Evolutionary conservation across 2,113 vertebrate species (phyloP).

Genomic region (Carettochelys insculpta): DNA sequence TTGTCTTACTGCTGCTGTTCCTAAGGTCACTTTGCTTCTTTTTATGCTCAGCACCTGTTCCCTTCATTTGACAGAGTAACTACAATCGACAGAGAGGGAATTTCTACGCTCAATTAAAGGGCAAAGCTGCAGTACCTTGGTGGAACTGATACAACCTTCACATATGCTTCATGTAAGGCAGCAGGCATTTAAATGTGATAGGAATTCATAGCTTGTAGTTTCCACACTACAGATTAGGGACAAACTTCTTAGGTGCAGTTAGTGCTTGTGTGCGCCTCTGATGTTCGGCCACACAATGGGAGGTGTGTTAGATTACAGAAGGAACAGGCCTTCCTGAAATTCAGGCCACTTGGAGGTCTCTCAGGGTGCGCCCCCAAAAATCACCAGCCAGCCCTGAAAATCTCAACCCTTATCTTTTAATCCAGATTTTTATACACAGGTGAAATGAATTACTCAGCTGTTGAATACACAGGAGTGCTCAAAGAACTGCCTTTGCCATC

Average conservation of each 20-base stretch:
- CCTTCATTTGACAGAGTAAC: fast-evolving
- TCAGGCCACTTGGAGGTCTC: neutral
- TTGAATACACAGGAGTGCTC: neutral
- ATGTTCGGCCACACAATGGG: neutral
- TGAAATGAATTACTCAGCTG: neutral
- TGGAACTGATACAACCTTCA: neutral
- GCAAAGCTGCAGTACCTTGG: neutral
- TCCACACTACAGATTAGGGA: neutral
- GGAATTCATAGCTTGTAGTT: neutral
- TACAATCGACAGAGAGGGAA: neutral
- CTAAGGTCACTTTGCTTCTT: fast-evolving
- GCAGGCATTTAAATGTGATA: fast-evolving
- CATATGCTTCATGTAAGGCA: fast-evolving
- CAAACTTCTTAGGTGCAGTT: neutral
- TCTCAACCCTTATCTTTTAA: neutral
- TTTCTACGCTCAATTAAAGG: neutral
- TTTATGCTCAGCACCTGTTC: neutral
- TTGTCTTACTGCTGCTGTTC: neutral
- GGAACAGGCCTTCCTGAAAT: neutral
- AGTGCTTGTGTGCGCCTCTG: neutral
- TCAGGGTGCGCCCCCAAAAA: neutral
- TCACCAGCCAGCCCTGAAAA: neutral
- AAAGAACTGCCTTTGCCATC: neutral
- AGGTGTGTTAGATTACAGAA: neutral
- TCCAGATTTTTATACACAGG: neutral